Conservation (phyloP, 2,113 vertebrate species). For the Aplodontia rufa region DNA sequence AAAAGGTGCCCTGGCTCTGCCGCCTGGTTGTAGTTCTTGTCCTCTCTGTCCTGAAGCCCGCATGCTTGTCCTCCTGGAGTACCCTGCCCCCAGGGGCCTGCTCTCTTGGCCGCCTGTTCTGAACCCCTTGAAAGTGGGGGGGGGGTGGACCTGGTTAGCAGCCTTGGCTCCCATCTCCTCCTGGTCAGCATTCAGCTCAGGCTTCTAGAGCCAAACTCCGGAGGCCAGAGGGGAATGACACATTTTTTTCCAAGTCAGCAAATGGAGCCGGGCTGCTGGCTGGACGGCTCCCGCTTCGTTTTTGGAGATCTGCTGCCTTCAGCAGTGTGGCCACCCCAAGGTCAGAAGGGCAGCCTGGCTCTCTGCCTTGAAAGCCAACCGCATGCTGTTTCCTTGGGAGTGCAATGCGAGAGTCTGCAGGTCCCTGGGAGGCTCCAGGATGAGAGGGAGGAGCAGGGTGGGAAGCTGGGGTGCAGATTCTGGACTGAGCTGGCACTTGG, state of each 20-base stretch:
- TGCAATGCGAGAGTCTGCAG: neutral
- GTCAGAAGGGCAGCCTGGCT: slow-evolving; percentile 44
- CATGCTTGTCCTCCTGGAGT: neutral
- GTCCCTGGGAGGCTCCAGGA: neutral
- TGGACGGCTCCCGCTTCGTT: neutral
- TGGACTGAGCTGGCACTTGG: neutral
- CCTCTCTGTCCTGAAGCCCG: neutral
- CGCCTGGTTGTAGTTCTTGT: neutral
- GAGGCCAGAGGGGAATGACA: slow-evolving; percentile 63
- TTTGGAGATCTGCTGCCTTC: slow-evolving; percentile 60
- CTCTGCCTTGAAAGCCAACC: neutral
- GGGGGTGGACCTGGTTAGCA: neutral
- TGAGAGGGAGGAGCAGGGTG: neutral
- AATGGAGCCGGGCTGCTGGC: neutral
- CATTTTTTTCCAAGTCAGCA: slow-evolving; percentile 68
- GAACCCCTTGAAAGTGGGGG: neutral
- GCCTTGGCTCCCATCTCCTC: neutral
- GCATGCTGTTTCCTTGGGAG: neutral
- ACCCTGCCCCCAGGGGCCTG: neutral
- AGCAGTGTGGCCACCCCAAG: slow-evolving; percentile 54
- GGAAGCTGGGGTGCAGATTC: neutral
- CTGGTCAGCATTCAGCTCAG: slow-evolving; percentile 54
- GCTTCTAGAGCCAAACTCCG: slow-evolving; percentile 43
- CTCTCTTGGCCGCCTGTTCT: neutral
- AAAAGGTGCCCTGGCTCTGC: neutral